These are phyloP conservation scores for Xenentodon cancila DNA, from an alignment of 2,797 vertebrate species.

Conservation along the genomic window DNA sequence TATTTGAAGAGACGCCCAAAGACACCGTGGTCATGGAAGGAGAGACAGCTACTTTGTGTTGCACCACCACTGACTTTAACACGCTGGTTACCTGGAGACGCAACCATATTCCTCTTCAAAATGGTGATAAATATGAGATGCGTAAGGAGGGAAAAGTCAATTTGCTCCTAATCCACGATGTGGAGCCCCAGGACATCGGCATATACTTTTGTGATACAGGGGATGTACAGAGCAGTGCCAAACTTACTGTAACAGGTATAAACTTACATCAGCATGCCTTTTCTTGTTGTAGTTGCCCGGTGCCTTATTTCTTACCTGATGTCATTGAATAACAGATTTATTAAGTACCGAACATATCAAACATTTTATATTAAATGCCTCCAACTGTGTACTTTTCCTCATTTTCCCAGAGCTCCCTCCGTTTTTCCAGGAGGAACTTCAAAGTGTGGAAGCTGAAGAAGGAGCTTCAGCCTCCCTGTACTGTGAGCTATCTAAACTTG, in stretches of 20 bases:
- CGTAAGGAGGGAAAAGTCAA: constrained; percentile 77
- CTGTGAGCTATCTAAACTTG: constrained; percentile 86
- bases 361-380: not conserved
- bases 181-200: constrained; percentile 84
- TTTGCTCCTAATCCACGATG: constrained; percentile 74
- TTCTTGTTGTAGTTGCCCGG: not conserved
- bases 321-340: not conserved
- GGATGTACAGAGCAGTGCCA: constrained; percentile 83
- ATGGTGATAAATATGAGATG: constrained; percentile 75
- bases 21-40: constrained; percentile 74
- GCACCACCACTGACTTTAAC: constrained; percentile 71
- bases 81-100: constrained; percentile 74
- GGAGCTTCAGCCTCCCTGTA: constrained; percentile 77
- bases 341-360: not conserved
- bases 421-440: constrained; percentile 84
- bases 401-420: constrained; percentile 39
- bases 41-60: constrained; percentile 75
- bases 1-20: constrained; percentile 77
- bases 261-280: not conserved
- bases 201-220: constrained; percentile 87
- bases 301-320: not conserved
- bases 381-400: not conserved
- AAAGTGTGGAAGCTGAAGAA: constrained; percentile 83
- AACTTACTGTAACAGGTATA: constrained; percentile 75
- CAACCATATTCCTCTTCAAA: constrained; percentile 72